phyloP scores from a whole-genome alignment of 2,797 vertebrate species.

The Spinus olivaceus region DNA sequence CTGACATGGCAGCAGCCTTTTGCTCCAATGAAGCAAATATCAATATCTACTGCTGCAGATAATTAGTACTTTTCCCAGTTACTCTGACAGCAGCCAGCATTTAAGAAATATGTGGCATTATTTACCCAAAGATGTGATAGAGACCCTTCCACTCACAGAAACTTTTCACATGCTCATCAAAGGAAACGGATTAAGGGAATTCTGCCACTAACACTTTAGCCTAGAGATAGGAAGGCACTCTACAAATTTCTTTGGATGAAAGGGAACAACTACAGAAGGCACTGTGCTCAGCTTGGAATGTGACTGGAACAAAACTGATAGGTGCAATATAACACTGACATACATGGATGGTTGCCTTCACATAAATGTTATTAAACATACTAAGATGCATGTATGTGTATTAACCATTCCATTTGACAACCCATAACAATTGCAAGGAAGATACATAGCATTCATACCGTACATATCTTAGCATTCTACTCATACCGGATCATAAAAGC shows the following conservation, averaged over 20 bases:
- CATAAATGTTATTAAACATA: background rate
- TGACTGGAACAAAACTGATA: background rate
- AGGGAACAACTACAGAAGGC: background rate
- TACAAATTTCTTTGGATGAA: background rate
- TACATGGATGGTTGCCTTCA: background rate
- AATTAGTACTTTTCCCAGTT: background rate
- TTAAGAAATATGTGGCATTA: background rate
- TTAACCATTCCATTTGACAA: background rate
- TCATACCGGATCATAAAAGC: background rate
- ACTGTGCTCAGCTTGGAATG: background rate
- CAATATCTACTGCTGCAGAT: background rate
- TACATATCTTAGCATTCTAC: background rate
- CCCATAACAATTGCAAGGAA: background rate
- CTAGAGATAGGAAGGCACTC: background rate
- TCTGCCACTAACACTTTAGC: background rate
- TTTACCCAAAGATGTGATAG: background rate
- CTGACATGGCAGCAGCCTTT: background rate
- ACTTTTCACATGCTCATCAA: background rate
- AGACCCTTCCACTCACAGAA: background rate
- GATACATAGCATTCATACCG: background rate
- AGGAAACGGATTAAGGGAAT: background rate
- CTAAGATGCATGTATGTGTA: background rate
- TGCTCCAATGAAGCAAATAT: background rate
- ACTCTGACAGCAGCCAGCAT: background rate
- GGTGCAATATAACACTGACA: background rate